A percentile compares a stretch with the other conserved stretches of the same genome.
phyloP scores from a whole-genome alignment of 2,888 invertebrate species.

The Drosophila aldrichi region DNA sequence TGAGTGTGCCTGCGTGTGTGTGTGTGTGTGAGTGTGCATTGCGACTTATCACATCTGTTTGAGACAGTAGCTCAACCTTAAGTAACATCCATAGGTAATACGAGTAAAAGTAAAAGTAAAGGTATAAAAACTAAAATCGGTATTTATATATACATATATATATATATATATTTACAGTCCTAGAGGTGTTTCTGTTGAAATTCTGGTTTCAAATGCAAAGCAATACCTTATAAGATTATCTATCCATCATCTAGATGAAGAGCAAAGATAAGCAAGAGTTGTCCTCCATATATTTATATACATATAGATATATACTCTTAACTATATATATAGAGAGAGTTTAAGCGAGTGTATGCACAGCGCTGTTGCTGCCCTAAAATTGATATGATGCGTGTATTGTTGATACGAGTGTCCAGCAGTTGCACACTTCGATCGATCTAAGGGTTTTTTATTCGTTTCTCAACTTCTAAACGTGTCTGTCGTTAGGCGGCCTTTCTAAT shows the following conservation, averaged over 20 bases:
- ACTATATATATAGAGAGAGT: constrained; percentile 20
- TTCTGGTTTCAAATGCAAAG: constrained; percentile 22
- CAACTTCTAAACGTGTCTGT: neutral
- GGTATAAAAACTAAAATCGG: constrained; percentile 5
- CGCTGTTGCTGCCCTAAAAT: constrained; percentile 16
- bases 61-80: constrained; percentile 29
- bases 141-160: constrained; percentile 1
- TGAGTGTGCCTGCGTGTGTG: constrained; percentile 13
- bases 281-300: constrained; percentile 11
- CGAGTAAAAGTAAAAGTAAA: constrained; percentile 11
- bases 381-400: constrained; percentile 15
- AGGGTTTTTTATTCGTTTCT: constrained; percentile 19
- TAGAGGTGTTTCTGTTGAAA: constrained; percentile 23
- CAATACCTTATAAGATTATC: constrained; percentile 35
- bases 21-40: neutral
- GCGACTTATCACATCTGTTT: constrained; percentile 22
- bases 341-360: constrained; percentile 29
- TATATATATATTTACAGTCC: constrained; percentile 3
- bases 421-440: constrained; percentile 20
- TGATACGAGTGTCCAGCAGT: constrained; percentile 26
- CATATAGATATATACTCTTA: constrained; percentile 4
- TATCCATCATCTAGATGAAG: constrained; percentile 10
- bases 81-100: constrained; percentile 15
- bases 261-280: constrained; percentile 5
- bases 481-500: constrained; percentile 32